Percentiles rank a stretch among this genome's conserved stretches.
Evolutionary conservation across 2,888 invertebrate species (phyloP).

Genomic region (Ochlodes sylvanus): DNA sequence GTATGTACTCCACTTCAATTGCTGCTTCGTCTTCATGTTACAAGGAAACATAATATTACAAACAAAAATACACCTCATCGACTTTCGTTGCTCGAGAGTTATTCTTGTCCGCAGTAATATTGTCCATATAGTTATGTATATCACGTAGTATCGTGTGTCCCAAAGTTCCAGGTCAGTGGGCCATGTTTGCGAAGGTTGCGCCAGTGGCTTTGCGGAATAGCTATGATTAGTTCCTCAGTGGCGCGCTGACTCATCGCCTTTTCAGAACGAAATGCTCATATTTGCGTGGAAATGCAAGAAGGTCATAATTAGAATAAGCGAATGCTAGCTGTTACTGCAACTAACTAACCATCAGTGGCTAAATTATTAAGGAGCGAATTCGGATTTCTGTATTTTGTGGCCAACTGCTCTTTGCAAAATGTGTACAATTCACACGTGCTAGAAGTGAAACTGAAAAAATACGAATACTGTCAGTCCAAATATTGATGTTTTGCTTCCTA

Average conservation of each 20-base stretch:
- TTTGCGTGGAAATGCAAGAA: constrained; percentile 21
- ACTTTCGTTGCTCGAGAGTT: not conserved
- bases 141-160: not conserved
- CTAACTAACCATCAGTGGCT: no score
- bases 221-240: constrained; percentile 28
- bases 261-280: constrained; percentile 19
- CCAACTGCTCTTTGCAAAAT: no score
- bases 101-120: not conserved
- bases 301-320: not conserved
- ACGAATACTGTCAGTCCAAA: no score
- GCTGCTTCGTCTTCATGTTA: no score
- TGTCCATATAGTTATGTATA: not conserved
- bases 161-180: constrained; percentile 28
- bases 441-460: no score
- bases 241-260: constrained; percentile 17
- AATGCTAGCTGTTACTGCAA: not conserved
- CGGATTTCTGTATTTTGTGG: no score
- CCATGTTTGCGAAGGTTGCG: constrained; percentile 31
- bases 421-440: no score
- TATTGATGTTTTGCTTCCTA: no score
- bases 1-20: no score
- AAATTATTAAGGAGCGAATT: no score
- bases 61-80: not conserved
- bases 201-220: constrained; percentile 18
- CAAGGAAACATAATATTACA: no score